A percentile compares a stretch with the other conserved stretches of the same genome.
phyloP scores from a whole-genome alignment of 2,888 invertebrate genomes.

The Ophioninae sp. region DNA sequence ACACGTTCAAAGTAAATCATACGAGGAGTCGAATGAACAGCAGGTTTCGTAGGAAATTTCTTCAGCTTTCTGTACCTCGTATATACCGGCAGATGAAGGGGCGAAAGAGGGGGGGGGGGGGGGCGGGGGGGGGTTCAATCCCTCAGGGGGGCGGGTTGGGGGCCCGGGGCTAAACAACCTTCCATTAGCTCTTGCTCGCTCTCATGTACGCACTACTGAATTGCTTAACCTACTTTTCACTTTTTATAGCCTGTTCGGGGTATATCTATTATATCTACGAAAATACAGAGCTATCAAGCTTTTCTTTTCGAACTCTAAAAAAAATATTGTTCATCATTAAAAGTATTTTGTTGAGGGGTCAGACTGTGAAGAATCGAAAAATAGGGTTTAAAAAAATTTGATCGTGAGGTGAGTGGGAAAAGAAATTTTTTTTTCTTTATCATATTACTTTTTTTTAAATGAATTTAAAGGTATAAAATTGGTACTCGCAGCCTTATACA shows the following conservation, averaged over 20 bases:
- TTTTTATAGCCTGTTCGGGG: constrained; percentile 36
- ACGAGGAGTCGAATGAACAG: background rate
- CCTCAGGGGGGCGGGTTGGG: constrained; percentile 3
- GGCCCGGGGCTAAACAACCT: constrained; percentile 52
- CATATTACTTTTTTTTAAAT: too few species aligned
- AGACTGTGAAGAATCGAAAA: too few species aligned
- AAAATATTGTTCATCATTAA: background rate
- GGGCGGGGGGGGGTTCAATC: constrained; percentile 1
- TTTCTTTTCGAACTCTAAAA: background rate
- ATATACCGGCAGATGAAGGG: background rate
- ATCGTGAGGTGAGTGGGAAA: too few species aligned
- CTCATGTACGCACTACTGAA: constrained; percentile 32
- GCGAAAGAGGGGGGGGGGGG: background rate
- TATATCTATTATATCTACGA: background rate
- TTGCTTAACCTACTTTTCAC: constrained; percentile 42
- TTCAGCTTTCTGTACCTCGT: constrained; percentile 5
- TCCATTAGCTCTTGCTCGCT: constrained; percentile 42
- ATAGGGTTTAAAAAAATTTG: too few species aligned
- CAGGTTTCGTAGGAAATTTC: constrained; percentile 42
- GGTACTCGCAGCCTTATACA: too few species aligned
- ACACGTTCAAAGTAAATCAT: constrained; percentile 16
- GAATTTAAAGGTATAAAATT: too few species aligned
- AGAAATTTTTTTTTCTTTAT: too few species aligned
- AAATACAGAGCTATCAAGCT: constrained; percentile 2
- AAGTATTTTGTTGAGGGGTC: background rate